Percentiles rank a stretch among this genome's conserved stretches.
Evolutionary conservation across 2,888 invertebrate genomes (phyloP).

Genomic region (Thera britannica): DNA sequence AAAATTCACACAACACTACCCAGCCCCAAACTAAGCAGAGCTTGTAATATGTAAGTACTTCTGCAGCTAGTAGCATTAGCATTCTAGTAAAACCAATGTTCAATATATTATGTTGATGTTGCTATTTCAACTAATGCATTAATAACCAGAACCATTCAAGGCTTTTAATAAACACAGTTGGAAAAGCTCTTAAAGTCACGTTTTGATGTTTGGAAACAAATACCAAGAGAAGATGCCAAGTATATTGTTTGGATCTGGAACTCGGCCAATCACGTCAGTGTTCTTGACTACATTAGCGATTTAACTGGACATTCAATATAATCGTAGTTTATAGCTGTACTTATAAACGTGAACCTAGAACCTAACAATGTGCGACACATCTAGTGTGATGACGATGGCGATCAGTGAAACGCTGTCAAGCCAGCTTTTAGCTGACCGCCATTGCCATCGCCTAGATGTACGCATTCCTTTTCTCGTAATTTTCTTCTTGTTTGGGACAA

Average conservation of each 20-base stretch:
- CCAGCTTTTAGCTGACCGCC: too few relatives aligned
- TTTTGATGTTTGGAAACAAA: constrained; percentile 24
- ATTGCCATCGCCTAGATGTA: too few relatives aligned
- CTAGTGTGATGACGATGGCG: too few relatives aligned
- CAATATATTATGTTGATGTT: neutral
- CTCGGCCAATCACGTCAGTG: constrained; percentile 21
- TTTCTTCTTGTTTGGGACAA: too few relatives aligned
- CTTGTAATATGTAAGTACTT: too few relatives aligned
- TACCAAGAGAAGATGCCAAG: constrained; percentile 10
- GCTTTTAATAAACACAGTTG: constrained; percentile 17
- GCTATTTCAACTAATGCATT: constrained; percentile 2
- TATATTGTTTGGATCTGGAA: constrained; percentile 23
- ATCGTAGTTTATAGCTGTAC: neutral
- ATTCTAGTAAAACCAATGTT: neutral
- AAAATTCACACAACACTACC: too few relatives aligned
- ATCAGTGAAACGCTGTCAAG: too few relatives aligned
- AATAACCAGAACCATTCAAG: constrained; percentile 8
- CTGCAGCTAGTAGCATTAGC: neutral
- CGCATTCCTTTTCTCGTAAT: too few relatives aligned
- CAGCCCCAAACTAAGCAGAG: too few relatives aligned
- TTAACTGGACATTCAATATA: neutral
- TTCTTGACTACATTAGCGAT: neutral
- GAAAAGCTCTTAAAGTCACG: constrained; percentile 8
- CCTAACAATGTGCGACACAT: too few relatives aligned
- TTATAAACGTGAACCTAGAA: too few relatives aligned